Base-by-base conservation (phyloP, 2,888 invertebrate genomes). In the Rotaria magnacalcarata region DNA sequence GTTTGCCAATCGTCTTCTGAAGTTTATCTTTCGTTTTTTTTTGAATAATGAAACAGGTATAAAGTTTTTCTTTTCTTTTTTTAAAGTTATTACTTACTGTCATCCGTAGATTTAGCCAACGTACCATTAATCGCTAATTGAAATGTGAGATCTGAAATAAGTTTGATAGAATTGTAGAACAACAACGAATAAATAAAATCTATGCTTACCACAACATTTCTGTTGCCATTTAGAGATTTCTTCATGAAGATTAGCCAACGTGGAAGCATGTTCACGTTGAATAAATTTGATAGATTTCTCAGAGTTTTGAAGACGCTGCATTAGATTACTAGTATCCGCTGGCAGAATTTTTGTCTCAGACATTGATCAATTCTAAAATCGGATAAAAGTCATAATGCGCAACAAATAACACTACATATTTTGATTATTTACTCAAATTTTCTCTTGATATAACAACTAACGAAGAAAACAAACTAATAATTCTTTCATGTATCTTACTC, bases 241-340 rank as follows among this genome's bases (percentile, higher is more conserved):
- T 80, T 80, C 10, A 80, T 80, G 80, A 47, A 80, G 80, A 47
- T 24, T 41, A n/a, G 43, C 47, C 21, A 80, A 47, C 47, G 80
- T 80, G 47, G 80, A 43, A 47, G 80, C 24, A 80, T 80, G 80
- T 80, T 80, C 47, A n/a, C 19, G 43, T 47, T 80, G 80, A 80
- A 80, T 10, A 47, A 80, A 80, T 80, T 2, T 47, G 1, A 80
- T 80, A 10, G 80, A 80, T 24, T 80, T 80, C n/a, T 80, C 80
- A 24, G 80, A 47, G n/a, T n/a, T 19, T 80, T 47, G 80, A n/a
- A 80, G 80, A 11, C 80, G 47, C 47, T 80, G 80, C 10, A 14
- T 19, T 24, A 80, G 14, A 80, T 14, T 41, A 8, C 19, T 75
- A 11, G 47, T 75, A 75, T 34, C 34, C 34, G 34, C 19, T 67